Evolutionary conservation across 2,888 invertebrate species (phyloP).

Genomic region (Brachypalpus laphriformis): DNA sequence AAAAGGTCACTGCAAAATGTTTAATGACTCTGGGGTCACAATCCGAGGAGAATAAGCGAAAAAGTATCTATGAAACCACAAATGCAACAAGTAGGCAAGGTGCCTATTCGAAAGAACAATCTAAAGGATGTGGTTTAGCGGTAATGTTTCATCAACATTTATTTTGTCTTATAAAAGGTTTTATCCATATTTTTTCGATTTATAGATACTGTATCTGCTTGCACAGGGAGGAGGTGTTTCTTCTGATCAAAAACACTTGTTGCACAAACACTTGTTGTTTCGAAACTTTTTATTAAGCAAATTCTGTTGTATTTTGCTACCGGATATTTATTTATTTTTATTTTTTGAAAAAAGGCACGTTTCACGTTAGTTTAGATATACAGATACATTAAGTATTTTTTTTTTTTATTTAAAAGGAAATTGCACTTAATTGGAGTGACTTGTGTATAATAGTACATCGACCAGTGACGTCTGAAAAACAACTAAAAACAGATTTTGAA

Average conservation of each 20-base stretch:
- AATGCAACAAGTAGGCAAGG: slow-evolving; percentile 21
- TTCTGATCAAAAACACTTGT: slow-evolving; percentile 49
- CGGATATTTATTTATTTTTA: slow-evolving; percentile 17
- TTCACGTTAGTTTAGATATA: slow-evolving; percentile 27
- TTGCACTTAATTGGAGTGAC: slow-evolving; percentile 5
- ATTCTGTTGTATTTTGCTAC: background rate
- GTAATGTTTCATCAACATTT: slow-evolving; percentile 37
- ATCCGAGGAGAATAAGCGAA: background rate
- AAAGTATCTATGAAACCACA: background rate
- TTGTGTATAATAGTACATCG: slow-evolving; percentile 28
- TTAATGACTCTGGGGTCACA: background rate
- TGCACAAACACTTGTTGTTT: slow-evolving; percentile 62
- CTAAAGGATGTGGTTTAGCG: background rate
- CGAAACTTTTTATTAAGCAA: background rate
- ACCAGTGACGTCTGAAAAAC: slow-evolving; percentile 41
- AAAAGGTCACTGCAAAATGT: slow-evolving; percentile 51
- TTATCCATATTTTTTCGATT: slow-evolving; percentile 30
- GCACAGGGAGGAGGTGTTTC: slow-evolving; percentile 7
- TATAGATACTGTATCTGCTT: background rate
- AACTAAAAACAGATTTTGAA: slow-evolving; percentile 49
- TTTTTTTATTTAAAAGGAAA: background rate
- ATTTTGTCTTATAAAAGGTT: slow-evolving; percentile 29
- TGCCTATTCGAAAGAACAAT: background rate
- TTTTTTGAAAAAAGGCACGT: slow-evolving; percentile 52
- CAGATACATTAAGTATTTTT: background rate